A percentile compares a stretch with the other conserved stretches of the same genome.
Evolutionary conservation across 2,797 vertebrate species (phyloP).

Genomic region (Epinephelus awoara): DNA sequence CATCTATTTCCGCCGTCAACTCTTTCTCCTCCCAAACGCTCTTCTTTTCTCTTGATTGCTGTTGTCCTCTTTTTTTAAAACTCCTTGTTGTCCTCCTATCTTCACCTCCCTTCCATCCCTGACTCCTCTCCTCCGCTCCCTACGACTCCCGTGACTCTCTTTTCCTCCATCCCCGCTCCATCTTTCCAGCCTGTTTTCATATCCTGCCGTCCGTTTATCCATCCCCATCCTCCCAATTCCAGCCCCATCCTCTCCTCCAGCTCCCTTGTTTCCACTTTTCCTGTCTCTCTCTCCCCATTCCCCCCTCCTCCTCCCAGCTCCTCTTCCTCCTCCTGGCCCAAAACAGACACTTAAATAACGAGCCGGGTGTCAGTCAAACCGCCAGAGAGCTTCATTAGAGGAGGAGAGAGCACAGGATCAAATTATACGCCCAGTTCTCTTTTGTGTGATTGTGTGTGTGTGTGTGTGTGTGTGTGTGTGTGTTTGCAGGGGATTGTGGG

Average conservation of each 20-base stretch:
- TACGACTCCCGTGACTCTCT: conserved; percentile 47
- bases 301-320: conserved; percentile 15
- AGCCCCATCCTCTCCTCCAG: conserved; percentile 16
- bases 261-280: conserved; percentile 51
- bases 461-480: conserved; percentile 48
- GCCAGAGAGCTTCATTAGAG: conserved; percentile 82
- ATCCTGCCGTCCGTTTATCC: conserved; percentile 49
- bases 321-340: conserved; percentile 61
- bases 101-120: background rate
- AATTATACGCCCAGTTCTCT: conserved; percentile 77
- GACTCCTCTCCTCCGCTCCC: background rate
- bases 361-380: conserved; percentile 82
- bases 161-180: conserved; percentile 30
- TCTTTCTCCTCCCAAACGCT: conserved; percentile 46
- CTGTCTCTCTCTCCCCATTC: conserved; percentile 1
- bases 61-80: conserved; percentile 13
- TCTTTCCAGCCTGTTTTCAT: conserved; percentile 34
- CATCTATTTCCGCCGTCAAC: conserved; percentile 60
- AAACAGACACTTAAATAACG: conserved; percentile 75
- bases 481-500: conserved; percentile 58
- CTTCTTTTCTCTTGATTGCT: conserved; percentile 50
- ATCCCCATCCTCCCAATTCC: conserved; percentile 32
- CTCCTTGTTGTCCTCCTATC: background rate
- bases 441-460: conserved; percentile 51
- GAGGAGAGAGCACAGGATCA: conserved; percentile 79